Evolutionary conservation across 2,797 vertebrate species (phyloP).

Genomic region (Lacerta agilis): DNA sequence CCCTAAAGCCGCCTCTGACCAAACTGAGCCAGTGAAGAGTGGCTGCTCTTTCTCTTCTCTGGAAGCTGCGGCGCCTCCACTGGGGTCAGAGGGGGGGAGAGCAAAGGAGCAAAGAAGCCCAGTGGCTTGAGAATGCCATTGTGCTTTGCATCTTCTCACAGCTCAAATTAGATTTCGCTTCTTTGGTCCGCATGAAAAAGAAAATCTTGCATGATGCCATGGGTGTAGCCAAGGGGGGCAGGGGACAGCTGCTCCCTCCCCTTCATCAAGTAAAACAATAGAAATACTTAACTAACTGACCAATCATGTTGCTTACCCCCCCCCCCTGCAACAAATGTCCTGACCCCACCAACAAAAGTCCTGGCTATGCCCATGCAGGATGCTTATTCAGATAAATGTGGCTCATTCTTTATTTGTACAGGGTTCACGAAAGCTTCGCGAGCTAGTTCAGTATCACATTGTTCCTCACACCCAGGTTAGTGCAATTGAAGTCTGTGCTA

Average conservation of each 20-base stretch:
- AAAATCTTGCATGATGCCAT: not conserved
- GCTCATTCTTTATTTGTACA: constrained; percentile 66
- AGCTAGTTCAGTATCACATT: constrained; percentile 89
- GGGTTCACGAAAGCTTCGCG: constrained; percentile 88
- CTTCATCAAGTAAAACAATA: too few relatives aligned
- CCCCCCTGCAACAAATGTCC: too few relatives aligned
- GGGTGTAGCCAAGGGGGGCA: too few relatives aligned
- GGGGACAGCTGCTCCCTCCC: too few relatives aligned
- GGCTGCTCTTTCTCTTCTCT: not conserved
- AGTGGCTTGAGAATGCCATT: not conserved
- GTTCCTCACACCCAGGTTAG: constrained; percentile 81
- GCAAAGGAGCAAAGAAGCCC: not conserved
- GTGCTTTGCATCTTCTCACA: not conserved
- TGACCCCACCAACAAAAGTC: too few relatives aligned
- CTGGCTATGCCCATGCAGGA: not conserved
- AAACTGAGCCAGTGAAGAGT: not conserved
- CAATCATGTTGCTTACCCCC: too few relatives aligned
- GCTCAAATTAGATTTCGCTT: not conserved
- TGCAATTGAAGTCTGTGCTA: rapidly evolving
- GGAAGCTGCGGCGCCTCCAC: not conserved
- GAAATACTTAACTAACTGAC: too few relatives aligned
- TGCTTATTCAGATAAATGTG: not conserved
- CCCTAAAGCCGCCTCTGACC: not conserved
- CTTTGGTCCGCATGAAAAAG: not conserved
- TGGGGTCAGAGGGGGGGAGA: not conserved